These are phyloP conservation scores for Charadrius vociferus DNA, from an alignment of 2,113 vertebrate species.

Conservation along the genomic window DNA sequence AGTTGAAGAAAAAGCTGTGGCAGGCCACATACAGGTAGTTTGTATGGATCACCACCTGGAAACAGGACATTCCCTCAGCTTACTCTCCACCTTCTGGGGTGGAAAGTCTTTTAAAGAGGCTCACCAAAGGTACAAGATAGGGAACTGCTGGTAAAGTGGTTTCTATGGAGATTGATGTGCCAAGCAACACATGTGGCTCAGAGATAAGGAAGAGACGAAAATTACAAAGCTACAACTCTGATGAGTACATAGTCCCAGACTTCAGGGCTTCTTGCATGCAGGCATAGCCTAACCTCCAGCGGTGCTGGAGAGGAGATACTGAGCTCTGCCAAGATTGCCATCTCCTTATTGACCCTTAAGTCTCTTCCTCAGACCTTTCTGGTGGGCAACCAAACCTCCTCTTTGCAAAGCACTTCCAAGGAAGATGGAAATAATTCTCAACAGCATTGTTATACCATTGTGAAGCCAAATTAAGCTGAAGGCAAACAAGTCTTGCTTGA, in stretches of 20 bases:
- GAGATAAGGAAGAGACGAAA: neutral
- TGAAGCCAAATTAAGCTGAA: neutral
- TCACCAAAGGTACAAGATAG: neutral
- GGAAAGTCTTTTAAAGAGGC: neutral
- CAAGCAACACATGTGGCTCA: neutral
- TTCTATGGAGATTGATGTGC: neutral
- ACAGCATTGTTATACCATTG: rapidly evolving
- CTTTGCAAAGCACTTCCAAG: neutral
- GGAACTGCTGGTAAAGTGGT: neutral
- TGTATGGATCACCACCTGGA: neutral
- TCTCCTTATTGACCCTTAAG: neutral
- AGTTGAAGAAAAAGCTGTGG: neutral
- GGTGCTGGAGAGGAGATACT: neutral
- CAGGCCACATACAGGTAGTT: neutral
- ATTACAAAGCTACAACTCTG: neutral
- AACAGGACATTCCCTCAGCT: neutral
- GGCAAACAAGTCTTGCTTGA: neutral
- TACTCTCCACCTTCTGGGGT: neutral
- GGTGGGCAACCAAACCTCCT: neutral
- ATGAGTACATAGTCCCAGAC: rapidly evolving
- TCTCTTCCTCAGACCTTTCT: neutral
- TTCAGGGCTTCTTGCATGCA: neutral
- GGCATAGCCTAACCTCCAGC: neutral
- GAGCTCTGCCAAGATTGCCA: neutral
- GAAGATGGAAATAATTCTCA: neutral